Evolutionary conservation across 1,140 invertebrate genomes (phyloP), one percentile per base, ranked within the genome.

Genomic region (Zaprionus camerounensis): DNA sequence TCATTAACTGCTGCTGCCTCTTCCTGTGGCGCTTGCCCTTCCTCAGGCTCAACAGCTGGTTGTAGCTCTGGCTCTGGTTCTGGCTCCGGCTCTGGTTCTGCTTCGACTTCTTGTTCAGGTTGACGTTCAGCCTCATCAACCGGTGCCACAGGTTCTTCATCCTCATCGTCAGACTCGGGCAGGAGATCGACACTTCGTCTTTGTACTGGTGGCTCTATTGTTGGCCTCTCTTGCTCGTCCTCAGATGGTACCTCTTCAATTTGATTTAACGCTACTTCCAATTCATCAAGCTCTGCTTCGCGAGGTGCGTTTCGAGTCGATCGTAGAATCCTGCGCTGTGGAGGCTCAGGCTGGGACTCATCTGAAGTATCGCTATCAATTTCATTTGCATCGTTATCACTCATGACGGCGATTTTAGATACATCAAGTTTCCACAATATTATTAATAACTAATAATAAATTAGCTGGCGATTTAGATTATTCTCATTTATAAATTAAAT

Each of bases 181-280:
- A 69, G 20, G 17, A 69, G 5, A 34, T 59, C 56, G 28, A 69
- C 1, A 7, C 65, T 67, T 3, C 65, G 53, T 28, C 65, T 56
- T 15, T 67, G 36, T 4, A 7, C 31, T 20, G 34, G 4, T 24
- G 31, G 44, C 7, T 65, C 31, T 20, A 38, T 17, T 11, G 36
- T 9, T 11, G 11, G 34, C 15, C 28, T 22, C n/a, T 46, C 41
- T 46, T 28, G 15, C n/a, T 28, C 13, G 9, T 46, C 41, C 2
- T 46, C 41, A 20, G 41, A 46, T 9, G 17, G n/a, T 6, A 17
- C n/a, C n/a, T 46, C 41, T 17, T 46, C 41, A 7, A 46, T 46
- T 46, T 46, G n/a, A 46, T 46, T 46, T 46, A 46, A 46, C 13
- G 31, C 24, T 1, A 5, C 11, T 20, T 64, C 28, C 5, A 64